Evolutionary conservation across 2,113 vertebrate species (phyloP), one percentile per base, ranked within the genome.

Genomic region (Percina caprodes): DNA sequence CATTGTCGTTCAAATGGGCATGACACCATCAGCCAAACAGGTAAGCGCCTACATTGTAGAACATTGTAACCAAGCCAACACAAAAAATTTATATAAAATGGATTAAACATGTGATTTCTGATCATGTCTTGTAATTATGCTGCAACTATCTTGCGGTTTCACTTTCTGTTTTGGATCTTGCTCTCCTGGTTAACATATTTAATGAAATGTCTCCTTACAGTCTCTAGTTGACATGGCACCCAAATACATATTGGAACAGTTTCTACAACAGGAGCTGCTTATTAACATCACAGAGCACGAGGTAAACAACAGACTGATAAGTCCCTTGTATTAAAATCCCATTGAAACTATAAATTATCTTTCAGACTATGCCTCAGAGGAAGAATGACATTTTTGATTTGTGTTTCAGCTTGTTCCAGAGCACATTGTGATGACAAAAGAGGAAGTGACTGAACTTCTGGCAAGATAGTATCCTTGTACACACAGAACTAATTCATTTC

Each of bases 221-320:
- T 99, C 98, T 7, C 91, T 99, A 60, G 96, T 99, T 0, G 98
- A 99, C 89, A 99, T 99, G 98, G 98, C 98, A 2, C 98, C 98
- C 12, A 99, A 99, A 54, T 99, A 99, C 87, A 97, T 99, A 72
- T 89, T 99, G 83, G 98, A 99, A 84, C 98, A 99, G 90, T 99
- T 99, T 83, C 93, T 99, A 42, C 98, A 99, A 82, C 98, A 99
- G 39, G 98, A 99, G 91, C 95, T 99, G 10, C 96, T 99, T 8
- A 99, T 99, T 86, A 99, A 99, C 95, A 99, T 99, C 89, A 99
- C 98, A 0, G 98, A 99, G 33, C 98, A 99, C 0, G 98, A 99
- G 98, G 98, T 99, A 84, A 92, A 93, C 55, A 39, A 16, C 33
- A 5, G 13, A 23, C 21, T 9, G 2, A 46, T 16, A 14, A 12